Evolutionary conservation across 2,888 invertebrate genomes (phyloP).

Genomic region (Heliconius charithonia): DNA sequence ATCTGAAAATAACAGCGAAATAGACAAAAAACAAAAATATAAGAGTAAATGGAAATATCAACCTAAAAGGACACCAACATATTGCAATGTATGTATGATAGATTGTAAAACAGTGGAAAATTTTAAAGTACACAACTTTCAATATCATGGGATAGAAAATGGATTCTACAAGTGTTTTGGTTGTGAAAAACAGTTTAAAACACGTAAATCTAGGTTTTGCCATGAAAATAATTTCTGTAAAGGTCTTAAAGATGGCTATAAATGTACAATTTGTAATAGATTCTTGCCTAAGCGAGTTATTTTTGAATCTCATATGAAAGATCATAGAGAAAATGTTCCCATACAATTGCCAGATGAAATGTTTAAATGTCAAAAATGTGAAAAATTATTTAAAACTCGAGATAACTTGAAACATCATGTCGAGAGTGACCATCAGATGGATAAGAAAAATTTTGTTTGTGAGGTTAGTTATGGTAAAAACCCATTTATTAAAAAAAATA

Average conservation of each 20-base stretch:
- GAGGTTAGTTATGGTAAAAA: conserved; percentile 64
- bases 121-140: conserved; percentile 60
- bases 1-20: conserved; percentile 41
- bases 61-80: conserved; percentile 57
- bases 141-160: conserved; percentile 64
- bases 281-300: conserved; percentile 63
- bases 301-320: conserved; percentile 67
- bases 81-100: conserved; percentile 66
- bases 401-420: conserved; percentile 61
- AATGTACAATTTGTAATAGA: conserved; percentile 64
- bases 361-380: conserved; percentile 69
- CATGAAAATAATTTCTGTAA: conserved; percentile 71
- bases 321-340: conserved; percentile 61
- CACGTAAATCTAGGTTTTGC: conserved; percentile 58
- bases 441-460: conserved; percentile 69
- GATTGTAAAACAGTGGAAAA: conserved; percentile 58
- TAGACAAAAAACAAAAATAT: conserved; percentile 41
- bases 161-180: conserved; percentile 70
- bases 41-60: conserved; percentile 53
- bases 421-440: conserved; percentile 53
- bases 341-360: conserved; percentile 61
- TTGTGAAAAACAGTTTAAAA: conserved; percentile 68
- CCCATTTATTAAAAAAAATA: not conserved
- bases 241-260: conserved; percentile 68
- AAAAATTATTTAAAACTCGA: conserved; percentile 60